Evolutionary conservation across 2,888 invertebrate genomes (phyloP), one percentile per base, ranked within the genome.

Genomic region (Anagyrus pseudococci): DNA sequence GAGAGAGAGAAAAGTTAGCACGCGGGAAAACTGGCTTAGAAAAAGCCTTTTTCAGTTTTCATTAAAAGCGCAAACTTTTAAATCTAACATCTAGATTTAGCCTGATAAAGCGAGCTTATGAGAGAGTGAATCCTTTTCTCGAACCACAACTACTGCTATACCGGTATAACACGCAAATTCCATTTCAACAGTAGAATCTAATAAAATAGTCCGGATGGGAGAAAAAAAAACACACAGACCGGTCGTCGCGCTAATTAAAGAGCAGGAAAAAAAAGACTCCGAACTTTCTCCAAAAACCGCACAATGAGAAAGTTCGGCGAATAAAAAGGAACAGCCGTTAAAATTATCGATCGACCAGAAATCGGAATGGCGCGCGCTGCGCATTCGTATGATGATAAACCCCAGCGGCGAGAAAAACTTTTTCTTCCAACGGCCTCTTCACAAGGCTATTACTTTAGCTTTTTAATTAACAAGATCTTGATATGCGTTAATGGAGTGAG

Each of bases 121-220:
- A 29, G 29, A 7, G n/a, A n/a, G n/a, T n/a, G n/a, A n/a, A n/a
- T n/a, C n/a, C n/a, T n/a, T n/a, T n/a, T n/a, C n/a, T n/a, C n/a
- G n/a, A n/a, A n/a, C n/a, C n/a, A n/a, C n/a, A n/a, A n/a, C n/a
- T 10, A 29, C 6, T 10, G 29, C 6, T 7, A 29, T 29, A 4
- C 29, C 29, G 29, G 10, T n/a, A 8, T 8, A 40, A 41, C 10
- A 53, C 23, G 20, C 13, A 29, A 20, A 52, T 61, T 37, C 22
- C 17, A 19, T 29, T 62, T 62, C 17, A n/a, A 58, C 53, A 57
- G 33, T 41, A 37, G 17, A 49, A 58, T 26, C 46, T 40, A 41
- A 55, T 58, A 43, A 58, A 50, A 58, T 55, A 58, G 63, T 58
- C 50, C 7, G 6, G 29, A 8, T 22, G 26, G n/a, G 25, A 8